Percentiles rank a stretch among this genome's conserved stretches.
Conservation (phyloP, 2,888 invertebrate genomes). For the Pseudanteris insignis region DNA sequence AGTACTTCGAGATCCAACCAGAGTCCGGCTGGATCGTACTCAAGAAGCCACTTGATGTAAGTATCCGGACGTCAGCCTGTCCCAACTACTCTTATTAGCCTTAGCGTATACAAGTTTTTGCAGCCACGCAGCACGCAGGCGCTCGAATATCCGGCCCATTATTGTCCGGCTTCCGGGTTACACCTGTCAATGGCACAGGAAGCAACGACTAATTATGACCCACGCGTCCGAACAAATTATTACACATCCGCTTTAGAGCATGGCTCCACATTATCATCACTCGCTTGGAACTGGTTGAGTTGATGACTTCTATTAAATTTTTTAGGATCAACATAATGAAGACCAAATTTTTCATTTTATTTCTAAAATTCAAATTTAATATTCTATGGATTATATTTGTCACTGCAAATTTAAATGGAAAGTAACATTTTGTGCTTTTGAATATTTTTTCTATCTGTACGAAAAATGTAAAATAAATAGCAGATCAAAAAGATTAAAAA, state of each 20-base stretch:
- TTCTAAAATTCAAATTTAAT: too few relatives aligned
- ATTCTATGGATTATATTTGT: too few relatives aligned
- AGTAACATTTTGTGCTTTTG: too few relatives aligned
- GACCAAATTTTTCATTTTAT: too few relatives aligned
- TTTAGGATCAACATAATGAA: too few relatives aligned
- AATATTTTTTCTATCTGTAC: too few relatives aligned
- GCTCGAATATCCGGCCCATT: slow-evolving; percentile 7
- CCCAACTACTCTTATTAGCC: slow-evolving; percentile 38
- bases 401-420: too few relatives aligned
- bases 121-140: slow-evolving; percentile 47
- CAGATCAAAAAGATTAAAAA: too few relatives aligned
- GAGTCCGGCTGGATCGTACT: slow-evolving; percentile 97
- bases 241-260: slow-evolving; percentile 2
- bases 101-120: slow-evolving; percentile 37
- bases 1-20: slow-evolving; percentile 96
- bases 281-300: too few relatives aligned
- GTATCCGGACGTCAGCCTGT: slow-evolving; percentile 68
- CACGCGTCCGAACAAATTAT: slow-evolving; percentile 8
- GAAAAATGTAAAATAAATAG: too few relatives aligned
- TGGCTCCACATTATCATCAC: too few relatives aligned
- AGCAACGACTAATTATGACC: slow-evolving; percentile 15
- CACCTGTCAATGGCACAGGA: slow-evolving; percentile 31
- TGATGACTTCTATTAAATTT: too few relatives aligned
- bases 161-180: not conserved
- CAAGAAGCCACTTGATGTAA: slow-evolving; percentile 95